Percentiles rank a stretch among this genome's conserved stretches.
Conservation (phyloP, 2,113 vertebrate genomes). For the Prunella himalayana region DNA sequence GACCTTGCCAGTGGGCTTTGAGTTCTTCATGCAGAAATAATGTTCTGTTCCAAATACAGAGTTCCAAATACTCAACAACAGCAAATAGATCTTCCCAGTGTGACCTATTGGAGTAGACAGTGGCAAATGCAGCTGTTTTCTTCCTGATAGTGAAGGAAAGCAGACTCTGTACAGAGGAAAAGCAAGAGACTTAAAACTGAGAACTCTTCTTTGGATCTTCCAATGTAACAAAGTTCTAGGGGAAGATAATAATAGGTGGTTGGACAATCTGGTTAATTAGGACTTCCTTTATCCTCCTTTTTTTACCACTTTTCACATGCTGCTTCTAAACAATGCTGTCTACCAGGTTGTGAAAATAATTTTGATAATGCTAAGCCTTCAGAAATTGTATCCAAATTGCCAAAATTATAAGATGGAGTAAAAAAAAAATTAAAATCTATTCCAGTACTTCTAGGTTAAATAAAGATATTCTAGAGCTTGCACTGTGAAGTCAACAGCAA, state of each 20-base stretch:
- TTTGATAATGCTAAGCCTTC: background rate
- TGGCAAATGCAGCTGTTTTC: background rate
- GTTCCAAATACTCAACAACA: background rate
- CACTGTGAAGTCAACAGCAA: background rate
- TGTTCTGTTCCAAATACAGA: background rate
- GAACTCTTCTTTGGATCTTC: background rate
- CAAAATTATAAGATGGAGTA: background rate
- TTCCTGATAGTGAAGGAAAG: background rate
- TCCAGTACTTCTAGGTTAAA: background rate
- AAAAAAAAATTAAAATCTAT: background rate
- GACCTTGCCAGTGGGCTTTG: conserved; percentile 40
- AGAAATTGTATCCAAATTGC: background rate
- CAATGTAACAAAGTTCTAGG: background rate
- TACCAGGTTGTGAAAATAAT: background rate
- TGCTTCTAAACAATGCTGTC: background rate
- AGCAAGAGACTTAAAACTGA: background rate
- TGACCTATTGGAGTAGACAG: background rate
- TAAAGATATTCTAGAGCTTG: background rate
- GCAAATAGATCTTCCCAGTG: conserved; percentile 5
- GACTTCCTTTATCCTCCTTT: background rate
- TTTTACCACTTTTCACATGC: background rate
- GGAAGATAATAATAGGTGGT: background rate
- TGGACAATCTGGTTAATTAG: background rate
- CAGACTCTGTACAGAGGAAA: background rate
- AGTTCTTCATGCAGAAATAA: conserved; percentile 27